Conservation (phyloP, 2,888 invertebrate species). For the Gortyna flavago region DNA sequence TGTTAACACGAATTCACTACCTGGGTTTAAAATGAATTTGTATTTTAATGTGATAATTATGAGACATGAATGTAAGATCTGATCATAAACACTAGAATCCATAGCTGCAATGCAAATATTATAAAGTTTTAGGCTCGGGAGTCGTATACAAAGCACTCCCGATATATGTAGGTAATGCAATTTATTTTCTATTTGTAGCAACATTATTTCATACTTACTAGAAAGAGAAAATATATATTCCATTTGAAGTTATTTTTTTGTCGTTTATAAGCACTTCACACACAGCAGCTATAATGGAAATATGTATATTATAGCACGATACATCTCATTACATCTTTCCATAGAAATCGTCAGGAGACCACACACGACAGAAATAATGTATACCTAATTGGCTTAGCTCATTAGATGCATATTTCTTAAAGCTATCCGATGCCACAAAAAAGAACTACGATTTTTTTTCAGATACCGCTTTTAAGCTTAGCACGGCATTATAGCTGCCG, state of each 20-base stretch:
- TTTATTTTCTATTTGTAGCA: conserved; percentile 44
- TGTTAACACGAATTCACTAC: conserved; percentile 38
- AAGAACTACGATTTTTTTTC: too few species aligned
- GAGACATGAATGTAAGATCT: conserved; percentile 59
- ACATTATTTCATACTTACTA: conserved; percentile 38
- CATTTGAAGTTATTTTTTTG: not conserved
- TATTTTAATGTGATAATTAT: conserved; percentile 56
- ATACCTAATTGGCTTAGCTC: too few species aligned
- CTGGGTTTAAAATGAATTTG: conserved; percentile 46
- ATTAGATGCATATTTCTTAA: too few species aligned
- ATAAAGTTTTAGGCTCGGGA: conserved; percentile 57
- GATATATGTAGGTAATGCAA: conserved; percentile 44
- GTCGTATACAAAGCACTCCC: conserved; percentile 67
- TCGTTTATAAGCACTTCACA: conserved; percentile 17
- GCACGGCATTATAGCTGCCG: too few species aligned
- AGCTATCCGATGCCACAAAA: too few species aligned
- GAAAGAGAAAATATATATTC: conserved; percentile 13
- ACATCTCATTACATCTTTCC: too few species aligned
- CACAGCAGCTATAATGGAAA: too few species aligned
- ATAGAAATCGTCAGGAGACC: too few species aligned
- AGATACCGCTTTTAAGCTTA: too few species aligned
- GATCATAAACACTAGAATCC: conserved; percentile 52
- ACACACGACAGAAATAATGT: too few species aligned
- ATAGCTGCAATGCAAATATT: conserved; percentile 66
- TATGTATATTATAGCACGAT: too few species aligned